Conservation (phyloP, 35 echinoderm and acorn worm genomes). For the Apostichopus japonicus region DNA sequence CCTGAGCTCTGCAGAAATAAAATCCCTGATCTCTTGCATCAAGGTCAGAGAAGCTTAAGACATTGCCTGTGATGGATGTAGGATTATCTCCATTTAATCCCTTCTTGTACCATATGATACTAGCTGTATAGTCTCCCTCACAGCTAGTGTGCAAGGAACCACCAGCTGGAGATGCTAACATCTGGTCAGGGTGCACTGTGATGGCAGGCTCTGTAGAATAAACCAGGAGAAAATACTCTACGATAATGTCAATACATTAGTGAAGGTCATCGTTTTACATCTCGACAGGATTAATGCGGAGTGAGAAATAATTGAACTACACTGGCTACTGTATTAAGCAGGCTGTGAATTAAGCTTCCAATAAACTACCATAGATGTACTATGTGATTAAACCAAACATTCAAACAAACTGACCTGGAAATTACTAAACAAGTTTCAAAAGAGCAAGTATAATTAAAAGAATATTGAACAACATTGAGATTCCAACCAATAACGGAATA, state of each 20-base stretch:
- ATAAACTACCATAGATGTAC: too few relatives aligned
- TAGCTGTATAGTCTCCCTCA: not conserved
- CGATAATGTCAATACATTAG: not conserved
- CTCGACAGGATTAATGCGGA: not conserved
- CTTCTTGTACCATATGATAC: constrained; percentile 2
- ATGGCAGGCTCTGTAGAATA: not conserved
- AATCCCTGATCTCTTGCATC: not conserved
- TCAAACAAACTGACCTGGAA: too few relatives aligned
- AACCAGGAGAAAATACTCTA: not conserved
- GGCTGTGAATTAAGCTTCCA: too few relatives aligned
- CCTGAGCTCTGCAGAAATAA: not conserved
- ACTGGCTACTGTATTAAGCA: not conserved
- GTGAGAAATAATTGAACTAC: not conserved
- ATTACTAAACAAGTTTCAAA: too few relatives aligned
- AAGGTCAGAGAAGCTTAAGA: not conserved
- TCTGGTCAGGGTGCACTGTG: not conserved
- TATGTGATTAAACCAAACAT: too few relatives aligned
- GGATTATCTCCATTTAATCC: not conserved
- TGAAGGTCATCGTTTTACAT: not conserved
- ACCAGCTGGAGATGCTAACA: not conserved
- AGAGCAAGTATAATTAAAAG: too few relatives aligned
- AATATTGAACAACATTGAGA: too few relatives aligned
- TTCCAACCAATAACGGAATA: too few relatives aligned
- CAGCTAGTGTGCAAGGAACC: not conserved
- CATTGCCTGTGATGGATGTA: not conserved